Conservation (phyloP, 2,797 vertebrate genomes). For the Notamacropus eugenii region DNA sequence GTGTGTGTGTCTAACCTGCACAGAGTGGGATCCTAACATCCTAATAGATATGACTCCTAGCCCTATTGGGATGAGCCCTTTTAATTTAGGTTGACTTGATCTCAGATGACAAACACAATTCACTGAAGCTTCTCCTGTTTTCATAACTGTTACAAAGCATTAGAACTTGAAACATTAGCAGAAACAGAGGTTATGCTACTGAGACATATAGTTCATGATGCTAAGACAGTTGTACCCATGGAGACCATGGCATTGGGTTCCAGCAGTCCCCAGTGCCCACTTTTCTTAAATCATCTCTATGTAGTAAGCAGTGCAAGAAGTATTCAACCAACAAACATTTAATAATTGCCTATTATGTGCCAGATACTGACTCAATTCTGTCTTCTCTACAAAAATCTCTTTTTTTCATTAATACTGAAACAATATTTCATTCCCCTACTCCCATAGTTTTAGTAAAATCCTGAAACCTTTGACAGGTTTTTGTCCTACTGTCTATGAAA, state of each 20-base stretch:
- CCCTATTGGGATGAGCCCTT: not conserved
- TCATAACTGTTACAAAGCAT: not conserved
- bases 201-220: constrained; percentile 97
- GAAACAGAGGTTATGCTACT: constrained; percentile 94
- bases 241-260: constrained; percentile 98
- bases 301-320: not conserved
- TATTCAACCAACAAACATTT: not conserved
- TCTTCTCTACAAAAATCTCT: not conserved
- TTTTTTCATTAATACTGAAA: not conserved
- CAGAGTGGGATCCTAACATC: not conserved
- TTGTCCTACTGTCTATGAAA: not conserved
- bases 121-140: not conserved
- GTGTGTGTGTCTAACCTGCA: not conserved
- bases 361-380: not conserved
- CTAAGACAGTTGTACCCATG: constrained; percentile 95
- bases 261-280: constrained; percentile 93
- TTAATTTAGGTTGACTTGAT: not conserved
- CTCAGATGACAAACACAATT: not conserved
- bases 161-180: not conserved
- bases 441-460: not conserved
- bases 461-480: not conserved
- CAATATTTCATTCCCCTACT: not conserved
- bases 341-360: not conserved
- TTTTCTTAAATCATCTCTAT: constrained; percentile 69
- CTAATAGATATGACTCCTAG: not conserved